phyloP scores from a whole-genome alignment of 2,797 vertebrate species.

The Coranthus polyacanthus region DNA sequence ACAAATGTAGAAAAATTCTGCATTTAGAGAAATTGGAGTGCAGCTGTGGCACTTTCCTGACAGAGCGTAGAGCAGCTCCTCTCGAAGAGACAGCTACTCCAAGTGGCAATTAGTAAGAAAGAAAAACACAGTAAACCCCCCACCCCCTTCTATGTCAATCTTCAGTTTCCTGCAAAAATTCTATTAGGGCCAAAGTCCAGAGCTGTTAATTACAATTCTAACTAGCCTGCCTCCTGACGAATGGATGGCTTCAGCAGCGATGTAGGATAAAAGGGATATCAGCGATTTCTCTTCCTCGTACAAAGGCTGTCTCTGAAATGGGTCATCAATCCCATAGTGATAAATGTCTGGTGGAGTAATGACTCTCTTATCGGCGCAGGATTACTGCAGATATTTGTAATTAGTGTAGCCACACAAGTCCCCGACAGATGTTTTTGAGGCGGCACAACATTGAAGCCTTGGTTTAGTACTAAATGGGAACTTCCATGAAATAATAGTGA shows the following conservation, averaged over 20 bases:
- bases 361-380: conserved; percentile 86
- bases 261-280: conserved; percentile 85
- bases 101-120: conserved; percentile 73
- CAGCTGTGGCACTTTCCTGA: conserved; percentile 70
- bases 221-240: conserved; percentile 85
- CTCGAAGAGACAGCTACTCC: conserved; percentile 49
- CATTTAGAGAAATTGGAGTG: conserved; percentile 49
- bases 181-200: conserved; percentile 86
- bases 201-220: conserved; percentile 87
- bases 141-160: conserved; percentile 67
- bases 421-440: conserved; percentile 83
- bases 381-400: conserved; percentile 88
- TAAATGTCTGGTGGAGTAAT: conserved; percentile 88
- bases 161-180: conserved; percentile 83
- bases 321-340: conserved; percentile 88
- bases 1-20: conserved; percentile 53
- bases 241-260: conserved; percentile 83
- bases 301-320: conserved; percentile 85
- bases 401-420: conserved; percentile 86
- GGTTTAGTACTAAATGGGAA: conserved; percentile 80
- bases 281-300: conserved; percentile 81
- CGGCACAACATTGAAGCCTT: conserved; percentile 79
- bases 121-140: conserved; percentile 61
- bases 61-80: conserved; percentile 42
- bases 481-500: conserved; percentile 79